Evolutionary conservation across 1,140 invertebrate genomes (phyloP).

Genomic region (Aphelenchoides besseyi): DNA sequence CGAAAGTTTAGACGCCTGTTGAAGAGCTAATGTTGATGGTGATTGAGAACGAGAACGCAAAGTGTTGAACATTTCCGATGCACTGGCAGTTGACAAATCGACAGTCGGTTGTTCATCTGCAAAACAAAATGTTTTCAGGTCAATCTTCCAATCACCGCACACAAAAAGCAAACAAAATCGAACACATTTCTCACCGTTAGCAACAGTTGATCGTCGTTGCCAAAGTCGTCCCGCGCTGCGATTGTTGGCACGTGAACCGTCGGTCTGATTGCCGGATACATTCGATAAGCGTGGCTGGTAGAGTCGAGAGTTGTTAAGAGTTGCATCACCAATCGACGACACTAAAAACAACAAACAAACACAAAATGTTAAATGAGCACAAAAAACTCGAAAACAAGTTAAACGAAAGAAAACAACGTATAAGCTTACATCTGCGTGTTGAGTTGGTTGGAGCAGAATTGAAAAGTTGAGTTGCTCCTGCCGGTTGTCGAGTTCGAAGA

Average conservation of each 20-base stretch:
- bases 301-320: neutral
- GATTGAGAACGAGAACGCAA: conserved; percentile 15
- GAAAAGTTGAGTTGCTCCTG: neutral
- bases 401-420: conserved; percentile 3
- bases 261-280: conserved; percentile 16
- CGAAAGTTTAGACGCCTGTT: conserved; percentile 27
- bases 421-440: conserved; percentile 23
- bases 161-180: conserved; percentile 22
- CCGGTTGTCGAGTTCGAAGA: conserved; percentile 9
- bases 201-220: neutral
- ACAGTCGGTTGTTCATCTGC: neutral
- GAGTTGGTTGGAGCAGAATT: neutral
- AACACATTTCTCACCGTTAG: neutral
- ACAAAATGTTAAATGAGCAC: neutral
- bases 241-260: neutral
- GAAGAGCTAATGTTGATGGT: conserved; percentile 24
- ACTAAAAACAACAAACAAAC: conserved; percentile 4
- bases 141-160: neutral
- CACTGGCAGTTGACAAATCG: conserved; percentile 18
- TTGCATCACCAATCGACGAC: neutral
- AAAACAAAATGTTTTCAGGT: no score
- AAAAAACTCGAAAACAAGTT: neutral
- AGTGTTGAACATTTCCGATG: conserved; percentile 9
- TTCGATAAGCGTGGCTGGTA: neutral
- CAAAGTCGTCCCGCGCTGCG: neutral